A percentile compares a stretch with the other conserved stretches of the same genome.
These are phyloP conservation scores for Cyprinus carpio DNA, from an alignment of 2,113 vertebrate species.

Conservation along the genomic window DNA sequence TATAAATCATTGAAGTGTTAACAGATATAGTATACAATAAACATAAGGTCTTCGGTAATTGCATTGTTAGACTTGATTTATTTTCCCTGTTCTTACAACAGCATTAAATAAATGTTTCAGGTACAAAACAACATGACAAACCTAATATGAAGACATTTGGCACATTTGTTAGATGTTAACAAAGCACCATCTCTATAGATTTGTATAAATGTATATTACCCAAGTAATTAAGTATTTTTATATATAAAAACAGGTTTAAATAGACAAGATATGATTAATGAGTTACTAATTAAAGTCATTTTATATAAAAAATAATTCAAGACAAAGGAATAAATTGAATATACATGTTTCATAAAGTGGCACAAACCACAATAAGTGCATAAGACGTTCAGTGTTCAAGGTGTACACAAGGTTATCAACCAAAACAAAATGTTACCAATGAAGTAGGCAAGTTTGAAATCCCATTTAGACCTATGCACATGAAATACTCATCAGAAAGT, in stretches of 20 bases:
- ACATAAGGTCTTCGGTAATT: conserved; percentile 55
- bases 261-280: neutral
- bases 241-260: neutral
- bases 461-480: neutral
- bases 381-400: neutral
- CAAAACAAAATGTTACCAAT: neutral
- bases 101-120: conserved; percentile 25
- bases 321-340: neutral
- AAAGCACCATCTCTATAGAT: neutral
- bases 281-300: neutral
- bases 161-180: conserved; percentile 38
- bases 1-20: conserved; percentile 52
- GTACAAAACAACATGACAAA: conserved; percentile 33
- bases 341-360: neutral
- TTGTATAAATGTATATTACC: conserved; percentile 12
- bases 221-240: conserved; percentile 6
- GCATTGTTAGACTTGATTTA: conserved; percentile 55
- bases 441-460: neutral
- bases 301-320: neutral
- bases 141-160: conserved; percentile 23
- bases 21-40: conserved; percentile 29
- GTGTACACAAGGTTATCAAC: conserved; percentile 2
- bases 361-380: conserved; percentile 2
- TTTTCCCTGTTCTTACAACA: conserved; percentile 46
- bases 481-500: conserved; percentile 17